Percentiles rank a stretch among this genome's conserved stretches.
These are phyloP conservation scores for Agapetus fuscipes DNA, from an alignment of 2,888 invertebrate genomes.

Conservation along the genomic window DNA sequence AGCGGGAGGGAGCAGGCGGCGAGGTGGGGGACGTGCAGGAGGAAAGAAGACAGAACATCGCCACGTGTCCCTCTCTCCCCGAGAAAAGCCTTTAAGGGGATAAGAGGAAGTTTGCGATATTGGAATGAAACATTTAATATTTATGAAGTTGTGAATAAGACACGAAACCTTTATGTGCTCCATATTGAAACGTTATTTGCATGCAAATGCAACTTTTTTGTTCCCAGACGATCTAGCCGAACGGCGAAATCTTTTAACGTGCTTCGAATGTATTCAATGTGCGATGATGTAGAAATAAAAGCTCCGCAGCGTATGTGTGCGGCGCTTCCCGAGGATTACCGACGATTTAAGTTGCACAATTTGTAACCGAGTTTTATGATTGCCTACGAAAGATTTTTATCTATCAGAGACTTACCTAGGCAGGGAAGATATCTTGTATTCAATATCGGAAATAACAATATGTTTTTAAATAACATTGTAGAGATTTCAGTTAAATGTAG, in stretches of 20 bases:
- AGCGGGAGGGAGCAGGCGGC: neutral
- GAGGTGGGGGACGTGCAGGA: neutral
- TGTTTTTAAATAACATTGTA: too few relatives aligned
- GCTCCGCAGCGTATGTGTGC: neutral
- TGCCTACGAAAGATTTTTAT: too few relatives aligned
- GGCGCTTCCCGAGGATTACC: too few relatives aligned
- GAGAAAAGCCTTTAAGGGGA: constrained; percentile 5
- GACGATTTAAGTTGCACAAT: too few relatives aligned
- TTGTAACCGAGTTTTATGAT: too few relatives aligned
- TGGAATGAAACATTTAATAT: constrained; percentile 20
- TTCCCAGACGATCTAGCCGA: neutral
- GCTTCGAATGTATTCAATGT: neutral
- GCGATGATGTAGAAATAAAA: neutral
- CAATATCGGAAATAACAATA: too few relatives aligned
- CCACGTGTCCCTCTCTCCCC: too few relatives aligned
- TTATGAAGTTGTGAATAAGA: constrained; percentile 21
- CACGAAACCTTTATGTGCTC: constrained; percentile 18
- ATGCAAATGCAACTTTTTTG: constrained; percentile 17
- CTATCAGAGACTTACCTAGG: too few relatives aligned
- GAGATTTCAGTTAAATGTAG: too few relatives aligned
- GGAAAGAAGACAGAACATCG: too few relatives aligned
- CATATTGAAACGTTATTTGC: constrained; percentile 20
- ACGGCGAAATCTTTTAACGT: constrained; percentile 4
- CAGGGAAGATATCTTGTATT: too few relatives aligned
- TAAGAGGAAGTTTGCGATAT: constrained; percentile 17